A percentile compares a stretch with the other conserved stretches of the same genome.
Evolutionary conservation across 2,797 vertebrate species (phyloP).

Genomic region (Ambastaia sidthimunki): DNA sequence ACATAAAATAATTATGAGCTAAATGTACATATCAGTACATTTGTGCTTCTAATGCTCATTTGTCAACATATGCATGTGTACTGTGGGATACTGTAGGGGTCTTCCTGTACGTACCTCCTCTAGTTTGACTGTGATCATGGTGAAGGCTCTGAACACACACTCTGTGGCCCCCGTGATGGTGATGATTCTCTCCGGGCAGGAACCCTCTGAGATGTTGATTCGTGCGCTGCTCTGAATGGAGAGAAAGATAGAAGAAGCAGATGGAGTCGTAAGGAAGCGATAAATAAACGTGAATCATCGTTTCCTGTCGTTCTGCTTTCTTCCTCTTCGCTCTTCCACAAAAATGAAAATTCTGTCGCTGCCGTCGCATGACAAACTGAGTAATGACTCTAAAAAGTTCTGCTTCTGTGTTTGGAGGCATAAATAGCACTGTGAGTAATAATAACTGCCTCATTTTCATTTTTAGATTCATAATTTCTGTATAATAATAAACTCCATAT

Average conservation of each 20-base stretch:
- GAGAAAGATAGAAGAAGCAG: not conserved
- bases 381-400: no score
- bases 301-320: not conserved
- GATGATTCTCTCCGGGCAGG: slow-evolving; percentile 93
- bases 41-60: no score
- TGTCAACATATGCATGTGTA: no score
- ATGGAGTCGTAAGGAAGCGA: not conserved
- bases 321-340: not conserved
- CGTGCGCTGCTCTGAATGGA: slow-evolving; percentile 87
- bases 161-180: slow-evolving; percentile 93
- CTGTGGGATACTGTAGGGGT: no score
- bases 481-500: no score
- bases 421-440: no score
- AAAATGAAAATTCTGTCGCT: not conserved
- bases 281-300: not conserved
- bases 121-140: slow-evolving; percentile 95
- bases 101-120: slow-evolving; percentile 81
- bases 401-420: not conserved
- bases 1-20: no score
- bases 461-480: no score
- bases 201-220: slow-evolving; percentile 95
- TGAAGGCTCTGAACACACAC: slow-evolving; percentile 90
- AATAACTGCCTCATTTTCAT: no score
- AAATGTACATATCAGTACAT: no score
- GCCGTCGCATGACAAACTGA: no score